These are phyloP conservation scores for Diuraphis noxia DNA, from an alignment of 1,140 invertebrate genomes.

Conservation along the genomic window DNA sequence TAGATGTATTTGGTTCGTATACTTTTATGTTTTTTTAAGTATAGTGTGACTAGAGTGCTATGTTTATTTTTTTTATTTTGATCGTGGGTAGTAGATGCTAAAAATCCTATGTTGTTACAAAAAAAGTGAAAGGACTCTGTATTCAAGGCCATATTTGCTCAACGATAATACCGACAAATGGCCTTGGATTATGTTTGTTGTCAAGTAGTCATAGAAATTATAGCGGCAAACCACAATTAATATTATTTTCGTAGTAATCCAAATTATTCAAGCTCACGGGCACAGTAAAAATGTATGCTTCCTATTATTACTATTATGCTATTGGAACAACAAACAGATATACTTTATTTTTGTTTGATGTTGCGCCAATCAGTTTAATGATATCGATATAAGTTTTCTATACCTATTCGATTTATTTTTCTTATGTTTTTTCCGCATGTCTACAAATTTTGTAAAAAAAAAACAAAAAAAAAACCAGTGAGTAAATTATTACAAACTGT, in stretches of 20 bases:
- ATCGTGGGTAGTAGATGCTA: background rate
- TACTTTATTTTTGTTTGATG: background rate
- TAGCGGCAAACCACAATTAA: background rate
- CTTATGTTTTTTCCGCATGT: background rate
- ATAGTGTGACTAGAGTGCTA: background rate
- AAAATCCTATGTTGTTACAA: background rate
- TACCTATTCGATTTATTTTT: background rate
- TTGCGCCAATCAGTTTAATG: background rate
- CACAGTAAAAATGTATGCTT: background rate
- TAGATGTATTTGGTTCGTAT: background rate
- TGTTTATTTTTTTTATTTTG: background rate
- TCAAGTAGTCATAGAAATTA: background rate
- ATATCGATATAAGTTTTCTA: background rate
- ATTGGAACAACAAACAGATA: background rate
- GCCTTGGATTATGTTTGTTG: background rate
- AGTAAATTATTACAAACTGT: background rate
- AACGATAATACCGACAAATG: background rate
- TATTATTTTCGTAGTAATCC: background rate
- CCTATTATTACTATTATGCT: background rate
- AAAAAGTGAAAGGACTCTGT: background rate
- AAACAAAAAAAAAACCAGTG: background rate
- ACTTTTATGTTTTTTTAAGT: background rate
- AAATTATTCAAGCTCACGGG: background rate
- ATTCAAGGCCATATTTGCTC: background rate
- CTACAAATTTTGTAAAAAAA: background rate